Conservation (phyloP, 2,888 invertebrate genomes). For the Synergus japonicus region DNA sequence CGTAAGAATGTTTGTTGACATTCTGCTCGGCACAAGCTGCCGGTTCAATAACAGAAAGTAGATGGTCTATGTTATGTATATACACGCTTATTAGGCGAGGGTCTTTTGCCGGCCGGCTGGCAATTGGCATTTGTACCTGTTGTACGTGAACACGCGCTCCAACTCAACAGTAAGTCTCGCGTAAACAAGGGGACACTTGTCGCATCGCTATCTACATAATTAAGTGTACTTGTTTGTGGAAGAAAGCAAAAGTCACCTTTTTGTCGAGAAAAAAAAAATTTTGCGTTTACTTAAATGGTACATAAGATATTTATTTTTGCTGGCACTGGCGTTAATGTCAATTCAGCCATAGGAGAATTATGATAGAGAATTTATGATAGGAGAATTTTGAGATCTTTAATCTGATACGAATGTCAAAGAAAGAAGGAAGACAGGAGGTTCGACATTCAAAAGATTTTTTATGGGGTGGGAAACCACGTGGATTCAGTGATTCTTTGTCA, state of each 20-base stretch:
- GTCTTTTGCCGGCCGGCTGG: not conserved
- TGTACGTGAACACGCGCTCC: not conserved
- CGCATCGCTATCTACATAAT: conserved; percentile 9
- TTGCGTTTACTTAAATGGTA: not conserved
- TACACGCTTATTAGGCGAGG: not conserved
- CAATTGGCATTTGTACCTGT: not conserved
- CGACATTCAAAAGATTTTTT: not conserved
- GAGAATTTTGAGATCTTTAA: not conserved
- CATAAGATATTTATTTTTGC: too few species aligned
- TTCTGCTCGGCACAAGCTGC: not conserved
- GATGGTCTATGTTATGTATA: not conserved
- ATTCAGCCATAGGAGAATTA: not conserved
- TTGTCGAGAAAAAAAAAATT: not conserved
- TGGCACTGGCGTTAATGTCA: not conserved
- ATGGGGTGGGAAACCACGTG: not conserved
- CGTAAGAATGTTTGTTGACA: not conserved
- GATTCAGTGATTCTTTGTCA: not conserved
- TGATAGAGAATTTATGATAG: not conserved
- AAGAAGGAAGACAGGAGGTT: not conserved
- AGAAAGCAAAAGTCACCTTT: not conserved
- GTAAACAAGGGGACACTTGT: conserved; percentile 1
- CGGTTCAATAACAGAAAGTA: not conserved
- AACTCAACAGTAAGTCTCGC: not conserved
- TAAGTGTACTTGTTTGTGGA: not conserved
- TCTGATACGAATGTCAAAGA: not conserved